These are phyloP conservation scores for Chrysemys picta DNA, from an alignment of 2,113 vertebrate species.

Conservation along the genomic window DNA sequence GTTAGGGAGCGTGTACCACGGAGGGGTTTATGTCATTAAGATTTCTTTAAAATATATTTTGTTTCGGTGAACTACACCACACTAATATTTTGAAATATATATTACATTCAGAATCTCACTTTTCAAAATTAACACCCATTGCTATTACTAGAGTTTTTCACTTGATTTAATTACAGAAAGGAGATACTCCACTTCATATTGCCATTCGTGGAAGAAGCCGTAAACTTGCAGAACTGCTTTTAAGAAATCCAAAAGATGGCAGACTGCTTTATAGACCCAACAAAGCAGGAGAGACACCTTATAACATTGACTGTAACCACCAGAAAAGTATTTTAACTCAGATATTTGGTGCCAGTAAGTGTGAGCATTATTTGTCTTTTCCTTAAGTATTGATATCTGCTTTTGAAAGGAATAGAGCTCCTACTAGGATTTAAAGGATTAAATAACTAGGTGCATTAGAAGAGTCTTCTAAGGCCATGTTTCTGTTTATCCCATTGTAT, in stretches of 20 bases:
- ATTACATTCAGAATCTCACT: neutral
- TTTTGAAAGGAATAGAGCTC: neutral
- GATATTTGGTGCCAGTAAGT: constrained; percentile 98
- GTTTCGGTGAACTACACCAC: neutral
- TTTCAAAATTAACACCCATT: neutral
- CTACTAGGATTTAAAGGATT: neutral
- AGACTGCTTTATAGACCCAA: constrained; percentile 96
- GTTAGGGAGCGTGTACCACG: neutral
- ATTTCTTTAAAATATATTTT: neutral
- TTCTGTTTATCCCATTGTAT: neutral
- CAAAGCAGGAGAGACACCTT: constrained; percentile 96
- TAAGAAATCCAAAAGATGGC: constrained; percentile 98
- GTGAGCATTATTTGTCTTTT: neutral
- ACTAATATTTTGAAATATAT: accelerated
- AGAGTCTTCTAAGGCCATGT: neutral
- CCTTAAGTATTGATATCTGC: neutral
- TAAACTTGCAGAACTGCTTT: constrained; percentile 94
- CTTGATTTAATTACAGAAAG: constrained; percentile 84
- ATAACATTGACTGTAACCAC: constrained; percentile 98
- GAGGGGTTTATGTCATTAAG: neutral
- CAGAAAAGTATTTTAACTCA: constrained; percentile 99
- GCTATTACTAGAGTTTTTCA: neutral
- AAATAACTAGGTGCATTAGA: neutral
- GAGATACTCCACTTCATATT: constrained; percentile 96
- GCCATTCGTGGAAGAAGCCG: constrained; percentile 96